Evolutionary conservation across 1,140 invertebrate genomes (phyloP).

Genomic region (Lepidurus arcticus): DNA sequence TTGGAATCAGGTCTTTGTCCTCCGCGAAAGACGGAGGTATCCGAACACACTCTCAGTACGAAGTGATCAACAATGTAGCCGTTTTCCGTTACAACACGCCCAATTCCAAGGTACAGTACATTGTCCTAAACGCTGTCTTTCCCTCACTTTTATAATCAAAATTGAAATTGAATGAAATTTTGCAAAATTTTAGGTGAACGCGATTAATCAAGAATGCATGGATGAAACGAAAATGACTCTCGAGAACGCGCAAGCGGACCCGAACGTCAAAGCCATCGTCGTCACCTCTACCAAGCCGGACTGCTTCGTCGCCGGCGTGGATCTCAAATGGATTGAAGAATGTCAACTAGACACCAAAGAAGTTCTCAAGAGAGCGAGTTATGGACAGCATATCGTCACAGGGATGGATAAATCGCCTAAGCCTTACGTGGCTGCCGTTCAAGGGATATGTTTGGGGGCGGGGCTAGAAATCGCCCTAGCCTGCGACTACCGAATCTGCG

Average conservation of each 20-base stretch:
- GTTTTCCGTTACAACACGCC: not conserved
- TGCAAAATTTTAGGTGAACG: not conserved
- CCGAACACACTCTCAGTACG: not conserved
- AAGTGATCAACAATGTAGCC: not conserved
- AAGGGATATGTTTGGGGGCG: conserved; percentile 51
- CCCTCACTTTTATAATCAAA: not conserved
- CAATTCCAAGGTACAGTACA: not conserved
- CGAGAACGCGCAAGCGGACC: not conserved
- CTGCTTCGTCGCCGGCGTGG: conserved; percentile 53
- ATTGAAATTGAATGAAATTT: not conserved
- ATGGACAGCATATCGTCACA: conserved; percentile 47
- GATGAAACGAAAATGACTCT: not conserved
- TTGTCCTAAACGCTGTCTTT: too few relatives aligned
- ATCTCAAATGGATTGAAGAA: conserved; percentile 47
- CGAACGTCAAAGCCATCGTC: conserved; percentile 46
- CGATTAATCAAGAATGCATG: not conserved
- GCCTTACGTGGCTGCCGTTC: conserved; percentile 54
- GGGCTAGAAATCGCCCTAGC: conserved; percentile 51
- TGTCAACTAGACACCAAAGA: conserved; percentile 44
- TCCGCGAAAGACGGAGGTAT: not conserved
- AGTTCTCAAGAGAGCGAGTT: conserved; percentile 41
- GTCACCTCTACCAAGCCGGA: conserved; percentile 51
- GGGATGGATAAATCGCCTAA: conserved; percentile 47
- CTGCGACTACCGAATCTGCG: conserved; percentile 51
- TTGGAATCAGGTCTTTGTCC: not conserved